phyloP scores from a whole-genome alignment of 2,113 vertebrate species.

The Hipposideros armiger region DNA sequence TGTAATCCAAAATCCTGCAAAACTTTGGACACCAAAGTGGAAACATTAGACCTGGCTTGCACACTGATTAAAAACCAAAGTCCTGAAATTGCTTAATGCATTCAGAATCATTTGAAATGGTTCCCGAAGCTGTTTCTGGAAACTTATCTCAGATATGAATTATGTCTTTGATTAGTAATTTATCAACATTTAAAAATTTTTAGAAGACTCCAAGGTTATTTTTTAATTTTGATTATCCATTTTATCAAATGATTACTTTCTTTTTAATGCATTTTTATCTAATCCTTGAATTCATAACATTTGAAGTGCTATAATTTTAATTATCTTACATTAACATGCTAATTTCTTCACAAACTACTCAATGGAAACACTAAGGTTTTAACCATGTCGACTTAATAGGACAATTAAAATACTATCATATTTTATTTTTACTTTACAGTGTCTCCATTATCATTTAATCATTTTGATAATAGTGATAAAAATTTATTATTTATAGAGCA shows the following conservation, averaged over 20 bases:
- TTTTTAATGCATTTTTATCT: constrained; percentile 68
- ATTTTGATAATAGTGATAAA: constrained; percentile 66
- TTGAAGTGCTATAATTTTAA: constrained; percentile 76
- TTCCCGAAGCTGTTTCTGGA: neutral
- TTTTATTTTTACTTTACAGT: constrained; percentile 81
- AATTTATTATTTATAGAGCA: constrained; percentile 49
- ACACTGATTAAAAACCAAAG: neutral
- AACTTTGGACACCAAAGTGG: neutral
- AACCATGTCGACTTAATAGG: constrained; percentile 71
- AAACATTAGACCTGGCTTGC: neutral
- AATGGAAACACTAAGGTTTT: constrained; percentile 71
- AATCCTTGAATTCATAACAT: constrained; percentile 69
- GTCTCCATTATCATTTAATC: constrained; percentile 80
- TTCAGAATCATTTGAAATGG: neutral
- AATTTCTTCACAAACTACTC: constrained; percentile 79
- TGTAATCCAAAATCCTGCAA: constrained; percentile 4
- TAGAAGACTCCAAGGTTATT: constrained; percentile 32
- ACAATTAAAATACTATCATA: constrained; percentile 81
- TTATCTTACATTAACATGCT: constrained; percentile 78
- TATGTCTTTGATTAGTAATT: neutral
- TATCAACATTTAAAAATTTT: constrained; percentile 31
- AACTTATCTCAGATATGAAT: neutral
- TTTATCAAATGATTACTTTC: constrained; percentile 52
- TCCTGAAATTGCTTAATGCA: neutral
- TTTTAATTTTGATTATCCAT: constrained; percentile 59